These are phyloP conservation scores for Alosa sapidissima DNA, from an alignment of 2,797 vertebrate species.

Conservation along the genomic window DNA sequence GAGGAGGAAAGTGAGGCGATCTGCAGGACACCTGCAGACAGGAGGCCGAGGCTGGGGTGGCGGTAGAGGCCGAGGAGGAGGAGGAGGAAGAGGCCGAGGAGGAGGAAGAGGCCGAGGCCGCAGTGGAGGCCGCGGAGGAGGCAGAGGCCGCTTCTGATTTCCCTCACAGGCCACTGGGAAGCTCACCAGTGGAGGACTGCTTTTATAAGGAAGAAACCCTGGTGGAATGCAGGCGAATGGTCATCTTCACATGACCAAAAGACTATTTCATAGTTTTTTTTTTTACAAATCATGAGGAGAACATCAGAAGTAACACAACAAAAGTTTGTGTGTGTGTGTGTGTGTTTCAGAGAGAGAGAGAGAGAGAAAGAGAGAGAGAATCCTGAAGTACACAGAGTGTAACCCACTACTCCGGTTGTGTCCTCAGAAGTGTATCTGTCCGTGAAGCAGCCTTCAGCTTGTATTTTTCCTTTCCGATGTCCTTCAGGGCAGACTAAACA, in stretches of 20 bases:
- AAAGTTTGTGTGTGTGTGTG: conserved; percentile 40
- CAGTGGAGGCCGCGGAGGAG: conserved; percentile 34
- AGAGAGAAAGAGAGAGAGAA: not conserved
- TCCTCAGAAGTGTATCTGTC: conserved; percentile 14
- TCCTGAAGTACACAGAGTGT: not conserved
- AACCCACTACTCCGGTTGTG: not conserved
- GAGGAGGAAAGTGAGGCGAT: conserved; percentile 84
- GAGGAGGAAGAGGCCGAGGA: conserved; percentile 58
- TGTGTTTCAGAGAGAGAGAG: conserved; percentile 24
- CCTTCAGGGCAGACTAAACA: conserved; percentile 37
- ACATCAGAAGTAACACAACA: not conserved
- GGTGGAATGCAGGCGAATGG: not conserved
- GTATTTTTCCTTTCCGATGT: conserved; percentile 25
- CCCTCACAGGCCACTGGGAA: not conserved
- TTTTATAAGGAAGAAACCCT: not conserved
- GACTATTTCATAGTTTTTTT: not conserved
- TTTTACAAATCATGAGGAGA: conserved; percentile 18
- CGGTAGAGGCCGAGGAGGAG: conserved; percentile 55
- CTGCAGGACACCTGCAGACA: conserved; percentile 84
- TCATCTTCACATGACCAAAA: not conserved
- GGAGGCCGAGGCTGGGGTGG: conserved; percentile 64
- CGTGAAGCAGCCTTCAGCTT: not conserved
- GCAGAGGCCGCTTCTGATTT: conserved; percentile 61
- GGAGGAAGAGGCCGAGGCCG: not conserved
- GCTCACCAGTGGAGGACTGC: not conserved